Evolutionary conservation across 2,113 vertebrate species (phyloP).

Genomic region (Sinocyclocheilus maitianheensis): DNA sequence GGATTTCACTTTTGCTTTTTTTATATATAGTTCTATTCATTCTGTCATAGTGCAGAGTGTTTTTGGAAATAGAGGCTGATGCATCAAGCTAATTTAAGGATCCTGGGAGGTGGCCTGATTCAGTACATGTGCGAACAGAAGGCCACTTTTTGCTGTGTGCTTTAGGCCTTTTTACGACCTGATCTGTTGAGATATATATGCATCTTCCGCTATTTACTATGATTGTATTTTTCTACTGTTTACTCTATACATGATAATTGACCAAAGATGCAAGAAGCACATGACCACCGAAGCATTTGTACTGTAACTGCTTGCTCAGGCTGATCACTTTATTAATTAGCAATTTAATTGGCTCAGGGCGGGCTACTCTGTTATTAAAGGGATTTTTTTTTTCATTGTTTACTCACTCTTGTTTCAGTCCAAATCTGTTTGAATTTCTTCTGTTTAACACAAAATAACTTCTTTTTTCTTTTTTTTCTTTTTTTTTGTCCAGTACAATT

Average conservation of each 20-base stretch:
- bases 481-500: background rate
- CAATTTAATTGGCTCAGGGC: conserved; percentile 2
- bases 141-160: background rate
- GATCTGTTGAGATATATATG: background rate
- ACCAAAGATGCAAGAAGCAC: conserved; percentile 47
- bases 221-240: conserved; percentile 1
- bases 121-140: background rate
- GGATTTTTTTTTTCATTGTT: background rate
- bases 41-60: background rate
- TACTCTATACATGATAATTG: background rate
- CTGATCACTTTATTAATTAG: background rate
- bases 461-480: too few relatives aligned
- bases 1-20: conserved; percentile 2
- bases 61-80: background rate
- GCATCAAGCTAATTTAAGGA: background rate
- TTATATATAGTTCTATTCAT: conserved; percentile 1
- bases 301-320: conserved; percentile 3
- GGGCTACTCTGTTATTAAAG: background rate
- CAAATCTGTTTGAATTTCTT: background rate
- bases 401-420: background rate
- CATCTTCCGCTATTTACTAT: background rate
- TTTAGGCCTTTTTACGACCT: background rate
- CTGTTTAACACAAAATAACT: background rate
- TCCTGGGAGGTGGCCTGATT: background rate
- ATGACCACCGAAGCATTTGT: conserved; percentile 11